phyloP scores from a whole-genome alignment of 2,113 vertebrate genomes.

The Syngnathus typhle region DNA sequence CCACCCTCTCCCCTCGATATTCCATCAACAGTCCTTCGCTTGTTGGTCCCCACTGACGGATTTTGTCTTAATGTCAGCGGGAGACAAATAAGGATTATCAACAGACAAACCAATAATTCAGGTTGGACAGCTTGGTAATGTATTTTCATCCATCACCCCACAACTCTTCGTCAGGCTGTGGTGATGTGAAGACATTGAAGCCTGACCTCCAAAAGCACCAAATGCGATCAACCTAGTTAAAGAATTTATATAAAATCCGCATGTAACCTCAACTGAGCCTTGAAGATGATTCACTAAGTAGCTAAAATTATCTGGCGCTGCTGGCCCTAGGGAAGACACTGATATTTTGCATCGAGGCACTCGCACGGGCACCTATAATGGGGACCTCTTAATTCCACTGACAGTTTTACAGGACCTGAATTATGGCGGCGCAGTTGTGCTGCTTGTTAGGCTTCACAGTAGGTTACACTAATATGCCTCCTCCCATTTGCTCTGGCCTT shows the following conservation, averaged over 20 bases:
- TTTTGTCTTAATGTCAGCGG: constrained; percentile 49
- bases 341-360: constrained; percentile 67
- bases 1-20: constrained; percentile 33
- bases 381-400: constrained; percentile 73
- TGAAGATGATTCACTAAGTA: constrained; percentile 72
- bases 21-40: constrained; percentile 45
- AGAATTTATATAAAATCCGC: constrained; percentile 22
- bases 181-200: background rate
- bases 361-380: constrained; percentile 66
- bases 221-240: constrained; percentile 12
- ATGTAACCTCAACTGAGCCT: constrained; percentile 30
- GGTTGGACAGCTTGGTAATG: constrained; percentile 55
- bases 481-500: constrained; percentile 19
- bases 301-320: constrained; percentile 65
- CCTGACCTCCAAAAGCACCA: constrained; percentile 9
- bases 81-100: constrained; percentile 62
- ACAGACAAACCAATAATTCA: constrained; percentile 58
- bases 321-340: constrained; percentile 49
- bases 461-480: constrained; percentile 59
- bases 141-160: constrained; percentile 53
- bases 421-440: constrained; percentile 57
- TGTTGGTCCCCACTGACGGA: constrained; percentile 47
- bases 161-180: background rate
- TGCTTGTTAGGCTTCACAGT: constrained; percentile 63
- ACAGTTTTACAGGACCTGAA: constrained; percentile 72